Evolutionary conservation across 2,113 vertebrate species (phyloP), one percentile per base, ranked within the genome.

Genomic region (Zosterops hypoxanthus): DNA sequence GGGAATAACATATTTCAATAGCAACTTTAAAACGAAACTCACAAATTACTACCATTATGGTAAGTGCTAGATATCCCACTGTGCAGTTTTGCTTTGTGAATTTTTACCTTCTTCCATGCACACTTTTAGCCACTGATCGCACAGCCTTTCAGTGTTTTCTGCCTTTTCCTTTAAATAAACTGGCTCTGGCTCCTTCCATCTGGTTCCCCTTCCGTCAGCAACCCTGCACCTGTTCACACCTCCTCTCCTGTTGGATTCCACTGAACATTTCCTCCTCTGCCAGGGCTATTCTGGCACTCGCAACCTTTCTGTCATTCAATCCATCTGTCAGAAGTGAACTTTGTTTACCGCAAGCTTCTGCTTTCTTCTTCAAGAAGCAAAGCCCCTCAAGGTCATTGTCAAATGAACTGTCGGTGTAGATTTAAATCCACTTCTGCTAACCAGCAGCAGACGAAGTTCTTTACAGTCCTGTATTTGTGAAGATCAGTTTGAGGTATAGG

Each of bases 251-350:
- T 99, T 99, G 99, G 99, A 99, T 99, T 98, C 98, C 99, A 99
- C 98, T 98, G 98, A 98, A 98, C 98, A 98, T 98, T 98, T 98
- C 98, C 98, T 98, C 99, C 98, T 98, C 99, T 99, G 99, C 99
- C 99, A 99, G 99, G 99, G 98, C 99, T 98, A 98, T 99, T 99
- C 99, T 99, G 99, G 99, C 99, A 99, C 99, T 98, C 98, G 96
- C 99, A 99, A 99, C 99, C 98, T 99, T 99, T 99, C 99, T 99
- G 99, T 99, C 99, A 99, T 99, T 99, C 99, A 99, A 99, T 99
- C 99, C 99, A 99, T 99, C 99, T 99, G 99, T 99, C 99, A 99
- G 99, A 99, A 99, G 99, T 99, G 99, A 99, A 99, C 99, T 99
- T 99, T 99, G 99, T 99, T 99, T 99, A 99, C 99, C 98, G 99